A percentile compares a stretch with the other conserved stretches of the same genome.
Evolutionary conservation across 2,888 invertebrate genomes (phyloP).

Genomic region (Calameuta filiformis): DNA sequence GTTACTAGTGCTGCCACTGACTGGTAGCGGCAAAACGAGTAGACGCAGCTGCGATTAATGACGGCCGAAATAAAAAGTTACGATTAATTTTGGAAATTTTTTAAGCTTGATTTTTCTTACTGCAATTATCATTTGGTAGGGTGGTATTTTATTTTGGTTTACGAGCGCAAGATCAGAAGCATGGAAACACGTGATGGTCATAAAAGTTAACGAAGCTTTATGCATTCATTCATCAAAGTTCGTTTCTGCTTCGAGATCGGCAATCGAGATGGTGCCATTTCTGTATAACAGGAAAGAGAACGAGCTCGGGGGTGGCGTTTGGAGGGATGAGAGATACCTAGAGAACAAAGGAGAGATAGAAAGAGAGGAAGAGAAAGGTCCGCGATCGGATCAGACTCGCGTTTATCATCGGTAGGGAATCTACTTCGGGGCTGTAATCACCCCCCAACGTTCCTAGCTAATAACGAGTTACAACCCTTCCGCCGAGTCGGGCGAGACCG

Average conservation of each 20-base stretch:
- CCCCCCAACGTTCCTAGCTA: slow-evolving; percentile 49
- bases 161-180: neutral
- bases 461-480: slow-evolving; percentile 62
- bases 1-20: neutral
- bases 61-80: neutral
- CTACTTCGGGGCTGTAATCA: slow-evolving; percentile 59
- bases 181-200: neutral
- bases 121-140: neutral
- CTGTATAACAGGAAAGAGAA: slow-evolving; percentile 9
- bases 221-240: neutral
- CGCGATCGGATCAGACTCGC: slow-evolving; percentile 51
- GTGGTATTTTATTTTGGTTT: neutral
- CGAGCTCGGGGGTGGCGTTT: neutral
- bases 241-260: slow-evolving; percentile 17
- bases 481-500: slow-evolving; percentile 37
- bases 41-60: neutral
- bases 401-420: slow-evolving; percentile 59
- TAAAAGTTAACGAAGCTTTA: neutral
- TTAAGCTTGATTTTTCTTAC: neutral
- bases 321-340: slow-evolving; percentile 6
- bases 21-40: neutral
- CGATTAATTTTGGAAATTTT: neutral
- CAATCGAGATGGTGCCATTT: slow-evolving; percentile 36
- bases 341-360: neutral
- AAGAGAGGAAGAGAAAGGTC: slow-evolving; percentile 9